phyloP scores from a whole-genome alignment of 1,140 invertebrate species.

The Lysiphlebus fabarum region DNA sequence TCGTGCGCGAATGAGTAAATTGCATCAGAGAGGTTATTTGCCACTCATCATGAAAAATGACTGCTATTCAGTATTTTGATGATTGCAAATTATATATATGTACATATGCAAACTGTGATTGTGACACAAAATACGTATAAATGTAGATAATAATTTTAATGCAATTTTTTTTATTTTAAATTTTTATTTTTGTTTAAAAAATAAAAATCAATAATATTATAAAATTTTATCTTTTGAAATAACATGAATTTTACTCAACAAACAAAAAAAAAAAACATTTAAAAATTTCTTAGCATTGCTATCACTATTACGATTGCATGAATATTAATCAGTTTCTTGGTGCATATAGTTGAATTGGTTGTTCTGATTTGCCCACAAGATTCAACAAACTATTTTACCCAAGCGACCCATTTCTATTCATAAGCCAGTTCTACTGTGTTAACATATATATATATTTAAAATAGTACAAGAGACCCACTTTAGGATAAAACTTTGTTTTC shows the following conservation, averaged over 20 bases:
- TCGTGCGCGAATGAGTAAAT: constrained; percentile 18
- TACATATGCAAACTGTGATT: not conserved
- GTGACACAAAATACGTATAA: not conserved
- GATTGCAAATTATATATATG: too few relatives aligned
- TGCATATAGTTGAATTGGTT: constrained; percentile 12
- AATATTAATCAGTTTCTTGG: constrained; percentile 24
- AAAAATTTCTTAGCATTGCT: too few relatives aligned
- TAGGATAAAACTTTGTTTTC: constrained; percentile 17
- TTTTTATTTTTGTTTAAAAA: too few relatives aligned
- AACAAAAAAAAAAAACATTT: too few relatives aligned
- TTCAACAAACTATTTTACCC: constrained; percentile 20
- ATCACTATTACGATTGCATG: constrained; percentile 22
- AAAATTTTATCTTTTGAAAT: too few relatives aligned
- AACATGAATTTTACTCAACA: too few relatives aligned
- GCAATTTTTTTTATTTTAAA: constrained; percentile 2
- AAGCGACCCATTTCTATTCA: constrained; percentile 26
- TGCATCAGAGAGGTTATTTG: constrained; percentile 22
- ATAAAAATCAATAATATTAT: too few relatives aligned
- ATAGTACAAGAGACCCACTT: constrained; percentile 21
- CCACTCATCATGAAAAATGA: constrained; percentile 23
- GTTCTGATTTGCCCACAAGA: constrained; percentile 20
- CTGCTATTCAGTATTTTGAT: constrained; percentile 7
- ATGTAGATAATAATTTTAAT: too few relatives aligned
- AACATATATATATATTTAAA: not conserved
- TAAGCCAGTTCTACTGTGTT: constrained; percentile 18